phyloP scores from a whole-genome alignment of 2,113 vertebrate genomes.

The Drymodes brunneopygia region DNA sequence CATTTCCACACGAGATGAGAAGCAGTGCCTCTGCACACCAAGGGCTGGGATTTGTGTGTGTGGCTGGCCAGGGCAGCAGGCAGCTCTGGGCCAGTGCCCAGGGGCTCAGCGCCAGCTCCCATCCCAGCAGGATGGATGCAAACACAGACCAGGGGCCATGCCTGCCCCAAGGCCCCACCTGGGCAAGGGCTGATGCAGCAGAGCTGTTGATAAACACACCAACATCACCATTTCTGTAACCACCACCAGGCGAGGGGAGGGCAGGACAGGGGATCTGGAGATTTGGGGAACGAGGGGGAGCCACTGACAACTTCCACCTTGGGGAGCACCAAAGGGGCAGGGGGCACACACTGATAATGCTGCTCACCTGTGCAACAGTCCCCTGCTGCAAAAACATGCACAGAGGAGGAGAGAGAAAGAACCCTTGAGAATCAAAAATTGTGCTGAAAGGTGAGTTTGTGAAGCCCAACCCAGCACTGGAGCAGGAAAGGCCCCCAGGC shows the following conservation, averaged over 20 bases:
- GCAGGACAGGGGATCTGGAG: fast-evolving
- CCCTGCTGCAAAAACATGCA: background rate
- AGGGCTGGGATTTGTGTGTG: fast-evolving
- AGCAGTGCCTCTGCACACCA: background rate
- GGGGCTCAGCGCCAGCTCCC: background rate
- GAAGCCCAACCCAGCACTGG: background rate
- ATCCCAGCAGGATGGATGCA: background rate
- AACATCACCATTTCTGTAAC: background rate
- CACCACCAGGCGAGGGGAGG: too few relatives aligned
- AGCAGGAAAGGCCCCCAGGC: background rate
- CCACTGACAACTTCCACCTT: background rate
- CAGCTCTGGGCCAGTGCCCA: fast-evolving
- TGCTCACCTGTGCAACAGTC: background rate
- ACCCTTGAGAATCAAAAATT: background rate
- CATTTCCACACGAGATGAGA: background rate
- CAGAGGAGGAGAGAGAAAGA: background rate
- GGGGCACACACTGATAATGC: background rate
- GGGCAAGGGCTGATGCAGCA: background rate
- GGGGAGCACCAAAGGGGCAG: fast-evolving
- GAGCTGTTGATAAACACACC: background rate
- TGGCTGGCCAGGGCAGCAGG: fast-evolving
- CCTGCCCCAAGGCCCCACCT: fast-evolving
- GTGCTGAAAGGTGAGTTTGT: background rate
- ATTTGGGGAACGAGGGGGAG: background rate
- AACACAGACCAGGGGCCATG: fast-evolving